phyloP scores from a whole-genome alignment of 2,888 invertebrate species.

The Ichneumon xanthorius region DNA sequence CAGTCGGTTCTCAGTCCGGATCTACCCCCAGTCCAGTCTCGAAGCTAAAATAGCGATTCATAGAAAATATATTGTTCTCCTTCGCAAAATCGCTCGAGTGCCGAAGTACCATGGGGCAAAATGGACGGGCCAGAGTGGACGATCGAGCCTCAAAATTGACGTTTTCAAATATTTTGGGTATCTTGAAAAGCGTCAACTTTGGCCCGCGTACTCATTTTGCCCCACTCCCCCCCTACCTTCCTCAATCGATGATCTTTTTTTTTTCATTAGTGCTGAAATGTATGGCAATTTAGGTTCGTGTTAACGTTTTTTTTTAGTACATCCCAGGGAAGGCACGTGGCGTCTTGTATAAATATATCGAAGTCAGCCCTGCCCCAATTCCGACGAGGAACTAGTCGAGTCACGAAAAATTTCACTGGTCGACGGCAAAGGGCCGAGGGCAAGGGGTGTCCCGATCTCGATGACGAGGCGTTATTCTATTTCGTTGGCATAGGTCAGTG shows the following conservation, averaged over 20 bases:
- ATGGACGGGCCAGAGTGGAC: too few relatives aligned
- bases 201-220: too few relatives aligned
- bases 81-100: too few relatives aligned
- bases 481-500: conserved; percentile 52
- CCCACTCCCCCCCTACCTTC: too few relatives aligned
- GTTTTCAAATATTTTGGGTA: too few relatives aligned
- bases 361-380: conserved; percentile 21
- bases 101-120: too few relatives aligned
- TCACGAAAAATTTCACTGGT: conserved; percentile 54
- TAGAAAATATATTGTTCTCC: conserved; percentile 42
- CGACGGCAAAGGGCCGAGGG: conserved; percentile 38
- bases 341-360: conserved; percentile 52
- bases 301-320: conserved; percentile 17
- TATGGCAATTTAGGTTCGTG: conserved; percentile 4
- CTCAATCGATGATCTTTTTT: too few relatives aligned
- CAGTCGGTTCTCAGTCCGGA: conserved; percentile 74
- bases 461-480: conserved; percentile 59
- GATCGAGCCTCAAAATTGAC: too few relatives aligned
- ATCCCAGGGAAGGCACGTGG: conserved; percentile 32
- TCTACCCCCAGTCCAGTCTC: conserved; percentile 34
- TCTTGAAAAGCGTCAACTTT: too few relatives aligned
- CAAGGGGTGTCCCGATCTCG: conserved; percentile 29
- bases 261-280: too few relatives aligned
- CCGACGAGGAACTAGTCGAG: conserved; percentile 15
- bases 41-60: conserved; percentile 71